Conservation (phyloP, 37 sponge, comb jelly and placozoan species). For the Halichondria panicea region DNA sequence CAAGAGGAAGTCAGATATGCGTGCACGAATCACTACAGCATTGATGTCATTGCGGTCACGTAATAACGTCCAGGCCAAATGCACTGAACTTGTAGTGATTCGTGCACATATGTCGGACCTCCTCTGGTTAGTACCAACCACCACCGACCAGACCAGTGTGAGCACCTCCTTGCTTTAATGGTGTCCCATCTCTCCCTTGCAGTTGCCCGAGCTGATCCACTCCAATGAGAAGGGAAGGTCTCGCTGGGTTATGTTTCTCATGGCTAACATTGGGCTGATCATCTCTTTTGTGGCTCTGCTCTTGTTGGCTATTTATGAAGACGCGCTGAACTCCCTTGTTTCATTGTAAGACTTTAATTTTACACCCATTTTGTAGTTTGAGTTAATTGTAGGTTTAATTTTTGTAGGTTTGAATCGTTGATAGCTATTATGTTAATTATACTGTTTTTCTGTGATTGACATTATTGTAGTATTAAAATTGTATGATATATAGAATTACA, state of each 20-base stretch:
- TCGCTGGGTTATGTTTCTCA: constrained; percentile 12
- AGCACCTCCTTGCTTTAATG: background rate
- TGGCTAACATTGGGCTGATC: constrained; percentile 42
- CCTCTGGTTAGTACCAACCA: too few relatives aligned
- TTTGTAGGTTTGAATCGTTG: background rate
- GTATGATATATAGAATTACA: too few relatives aligned
- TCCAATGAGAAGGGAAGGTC: constrained; percentile 11
- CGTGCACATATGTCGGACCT: too few relatives aligned
- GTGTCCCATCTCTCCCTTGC: too few relatives aligned
- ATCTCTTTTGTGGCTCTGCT: constrained; percentile 29
- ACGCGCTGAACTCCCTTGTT: constrained; percentile 14
- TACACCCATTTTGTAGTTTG: too few relatives aligned
- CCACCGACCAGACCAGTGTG: background rate
- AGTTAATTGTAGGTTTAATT: too few relatives aligned
- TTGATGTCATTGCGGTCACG: too few relatives aligned
- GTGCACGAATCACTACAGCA: too few relatives aligned
- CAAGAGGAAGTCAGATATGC: too few relatives aligned
- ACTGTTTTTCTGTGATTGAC: background rate
- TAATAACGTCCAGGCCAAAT: too few relatives aligned
- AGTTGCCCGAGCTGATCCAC: constrained; percentile 30
- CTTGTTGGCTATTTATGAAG: constrained; percentile 54
- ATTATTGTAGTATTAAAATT: background rate
- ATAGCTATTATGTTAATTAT: background rate
- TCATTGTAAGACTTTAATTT: background rate
- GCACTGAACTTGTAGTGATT: too few relatives aligned